A percentile compares a stretch with the other conserved stretches of the same genome.
These are phyloP conservation scores for Aplysina aerophoba DNA, from an alignment of 37 sponge, comb jelly and placozoan genomes.

Conservation along the genomic window DNA sequence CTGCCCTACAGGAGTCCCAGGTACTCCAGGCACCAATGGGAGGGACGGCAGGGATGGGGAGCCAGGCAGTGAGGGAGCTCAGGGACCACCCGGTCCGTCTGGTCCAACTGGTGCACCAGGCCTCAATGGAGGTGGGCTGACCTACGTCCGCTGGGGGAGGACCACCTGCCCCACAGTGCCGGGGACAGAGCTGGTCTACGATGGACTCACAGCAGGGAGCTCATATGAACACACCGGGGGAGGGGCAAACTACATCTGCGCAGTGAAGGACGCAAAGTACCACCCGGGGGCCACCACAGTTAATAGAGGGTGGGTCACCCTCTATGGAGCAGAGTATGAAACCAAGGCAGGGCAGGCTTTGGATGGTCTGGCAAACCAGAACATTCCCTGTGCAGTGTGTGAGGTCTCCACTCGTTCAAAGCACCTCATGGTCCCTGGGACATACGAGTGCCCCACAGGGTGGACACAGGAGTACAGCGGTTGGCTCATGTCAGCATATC, in stretches of 20 bases:
- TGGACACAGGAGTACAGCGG: conserved; percentile 71
- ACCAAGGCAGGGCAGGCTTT: background rate
- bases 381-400: conserved; percentile 71
- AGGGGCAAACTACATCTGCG: conserved; percentile 58
- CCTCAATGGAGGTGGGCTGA: conserved; percentile 22
- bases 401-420: conserved; percentile 35
- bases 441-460: conserved; percentile 25
- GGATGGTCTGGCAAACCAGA: background rate
- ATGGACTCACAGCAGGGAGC: conserved; percentile 26
- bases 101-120: conserved; percentile 24
- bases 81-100: too few relatives aligned
- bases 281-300: background rate
- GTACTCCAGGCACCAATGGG: conserved; percentile 25
- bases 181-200: conserved; percentile 49
- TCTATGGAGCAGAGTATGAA: conserved; percentile 57
- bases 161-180: conserved; percentile 36
- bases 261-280: conserved; percentile 39
- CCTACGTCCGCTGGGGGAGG: conserved; percentile 44
- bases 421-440: conserved; percentile 59
- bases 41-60: conserved; percentile 23
- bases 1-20: background rate
- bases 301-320: background rate
- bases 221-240: conserved; percentile 36
- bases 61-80: background rate
- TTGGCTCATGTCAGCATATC: conserved; percentile 43